Base-by-base conservation (phyloP, 2,113 vertebrate genomes). In the Psephotus haematonotus region DNA sequence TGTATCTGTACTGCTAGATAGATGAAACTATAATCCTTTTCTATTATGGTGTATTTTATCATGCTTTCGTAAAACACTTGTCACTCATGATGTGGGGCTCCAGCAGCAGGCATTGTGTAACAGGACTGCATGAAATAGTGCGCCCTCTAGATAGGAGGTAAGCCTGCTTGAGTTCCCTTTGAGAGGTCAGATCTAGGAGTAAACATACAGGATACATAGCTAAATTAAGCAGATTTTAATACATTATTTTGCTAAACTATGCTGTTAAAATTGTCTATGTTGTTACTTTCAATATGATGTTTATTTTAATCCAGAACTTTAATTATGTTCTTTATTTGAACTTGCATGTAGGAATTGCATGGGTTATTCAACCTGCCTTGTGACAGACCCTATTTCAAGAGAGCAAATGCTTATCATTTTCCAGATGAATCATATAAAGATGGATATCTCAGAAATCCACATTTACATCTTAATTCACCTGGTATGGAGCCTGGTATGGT, bases 361-460 rank as follows among this genome's bases (percentile, higher is more conserved):
- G 96, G 94, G 49, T 96, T 97, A 82, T 99, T 98, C 97, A 97
- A 88, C 53, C 97, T 99, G 39, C 98, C 98, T 65, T 97, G 97
- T 55, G 98, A 99, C 96, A 98, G 98, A 95, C 99, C 99, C 2
- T 99, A 98, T 97, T 98, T 99, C 92, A 99, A 97, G 98, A 98
- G 99, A 93, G 97, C 98, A 86, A 99, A 99, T 82, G 98, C 98
- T 82, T 99, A 99, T 93, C 99, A 97, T 96, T 99, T 99, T 96
- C 98, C 99, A 63, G 98, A 98, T 96, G 98, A 99, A 62, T 97
- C 98, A 7, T 98, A 99, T 97, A 98, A 98, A 98, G 99, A 99
- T 37, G 98, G 98, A 4, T 99, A 99, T 96, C 98, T 99, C 87
- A 97, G 99, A 95, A 99, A 98, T 92, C 99, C 99, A 62, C 99